Conservation (phyloP, 2,888 invertebrate genomes). For the Prenolepis imparis region DNA sequence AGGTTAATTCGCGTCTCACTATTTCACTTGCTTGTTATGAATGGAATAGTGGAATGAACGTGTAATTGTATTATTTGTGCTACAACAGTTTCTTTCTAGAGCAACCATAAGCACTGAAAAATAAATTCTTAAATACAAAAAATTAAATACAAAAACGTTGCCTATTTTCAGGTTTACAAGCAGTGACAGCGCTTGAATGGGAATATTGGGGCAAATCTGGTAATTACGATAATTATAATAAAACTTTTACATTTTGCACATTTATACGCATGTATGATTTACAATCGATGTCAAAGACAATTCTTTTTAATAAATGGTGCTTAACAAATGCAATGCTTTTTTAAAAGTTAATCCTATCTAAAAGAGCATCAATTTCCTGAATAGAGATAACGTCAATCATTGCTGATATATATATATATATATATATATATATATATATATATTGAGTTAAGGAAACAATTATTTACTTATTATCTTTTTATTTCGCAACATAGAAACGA, state of each 20-base stretch:
- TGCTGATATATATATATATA: no score
- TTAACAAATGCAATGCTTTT: neutral
- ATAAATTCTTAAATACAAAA: neutral
- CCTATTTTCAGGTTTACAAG: slow-evolving; percentile 69
- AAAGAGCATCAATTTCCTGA: neutral
- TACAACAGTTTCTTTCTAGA: neutral
- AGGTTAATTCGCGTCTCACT: slow-evolving; percentile 3
- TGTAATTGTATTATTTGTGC: neutral
- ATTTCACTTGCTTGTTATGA: neutral
- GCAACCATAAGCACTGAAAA: neutral
- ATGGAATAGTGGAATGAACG: neutral
- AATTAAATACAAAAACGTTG: neutral
- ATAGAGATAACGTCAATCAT: neutral
- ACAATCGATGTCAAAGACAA: neutral
- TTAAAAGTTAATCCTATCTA: neutral
- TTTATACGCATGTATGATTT: neutral
- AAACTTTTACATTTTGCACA: neutral
- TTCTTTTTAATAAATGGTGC: neutral
- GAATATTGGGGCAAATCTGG: slow-evolving; percentile 77
- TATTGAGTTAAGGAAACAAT: neutral
- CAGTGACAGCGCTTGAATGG: slow-evolving; percentile 71
- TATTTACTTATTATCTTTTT: neutral
- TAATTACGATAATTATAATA: slow-evolving; percentile 60
- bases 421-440: no score
- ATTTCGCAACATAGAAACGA: neutral